phyloP scores from a whole-genome alignment of 2,113 vertebrate species.

The Calypte anna region DNA sequence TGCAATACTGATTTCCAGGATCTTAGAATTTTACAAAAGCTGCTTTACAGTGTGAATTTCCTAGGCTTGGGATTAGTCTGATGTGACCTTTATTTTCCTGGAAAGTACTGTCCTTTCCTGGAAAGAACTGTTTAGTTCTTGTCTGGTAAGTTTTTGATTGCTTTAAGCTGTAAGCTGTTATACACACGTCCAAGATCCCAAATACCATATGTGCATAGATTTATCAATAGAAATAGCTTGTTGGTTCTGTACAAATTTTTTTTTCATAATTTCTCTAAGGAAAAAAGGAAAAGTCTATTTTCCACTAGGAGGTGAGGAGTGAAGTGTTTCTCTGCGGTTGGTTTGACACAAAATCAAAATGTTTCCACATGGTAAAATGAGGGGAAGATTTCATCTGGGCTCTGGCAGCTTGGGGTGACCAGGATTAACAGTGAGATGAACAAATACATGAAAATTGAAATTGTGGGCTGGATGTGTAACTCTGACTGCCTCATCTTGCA shows the following conservation, averaged over 20 bases:
- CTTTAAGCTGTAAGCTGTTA: not conserved
- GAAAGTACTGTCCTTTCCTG: not conserved
- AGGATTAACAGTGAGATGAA: not conserved
- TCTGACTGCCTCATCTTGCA: not conserved
- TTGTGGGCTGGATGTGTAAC: not conserved
- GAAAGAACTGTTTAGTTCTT: not conserved
- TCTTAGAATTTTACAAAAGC: not conserved
- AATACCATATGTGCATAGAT: accelerated
- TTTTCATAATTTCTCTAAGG: not conserved
- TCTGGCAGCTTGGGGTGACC: not conserved
- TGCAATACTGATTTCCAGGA: not conserved
- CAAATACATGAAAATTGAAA: not conserved
- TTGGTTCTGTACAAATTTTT: not conserved
- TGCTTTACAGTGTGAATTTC: not conserved
- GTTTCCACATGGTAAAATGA: not conserved
- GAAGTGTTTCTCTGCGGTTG: not conserved
- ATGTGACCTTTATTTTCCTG: not conserved
- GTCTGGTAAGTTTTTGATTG: not conserved
- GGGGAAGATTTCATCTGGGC: not conserved
- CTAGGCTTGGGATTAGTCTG: not conserved
- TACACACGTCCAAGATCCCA: not conserved
- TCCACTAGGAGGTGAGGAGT: not conserved
- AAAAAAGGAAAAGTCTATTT: not conserved
- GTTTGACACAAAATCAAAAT: not conserved
- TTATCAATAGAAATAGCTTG: not conserved